These are phyloP conservation scores for Cryptosula pallasiana DNA, from an alignment of 2,888 invertebrate genomes.

Conservation along the genomic window DNA sequence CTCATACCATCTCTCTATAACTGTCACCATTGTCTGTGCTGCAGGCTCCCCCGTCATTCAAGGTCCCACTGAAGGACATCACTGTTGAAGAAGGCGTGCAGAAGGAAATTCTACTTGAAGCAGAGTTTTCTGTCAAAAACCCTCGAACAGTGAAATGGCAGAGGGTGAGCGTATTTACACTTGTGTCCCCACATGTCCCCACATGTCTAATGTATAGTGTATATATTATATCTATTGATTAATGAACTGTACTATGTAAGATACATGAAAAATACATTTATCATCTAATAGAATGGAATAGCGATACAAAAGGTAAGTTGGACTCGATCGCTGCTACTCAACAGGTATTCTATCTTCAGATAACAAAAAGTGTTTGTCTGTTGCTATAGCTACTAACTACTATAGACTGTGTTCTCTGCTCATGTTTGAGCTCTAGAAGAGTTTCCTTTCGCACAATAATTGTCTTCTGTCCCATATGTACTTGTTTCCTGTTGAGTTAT, in stretches of 20 bases:
- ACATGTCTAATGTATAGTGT: neutral
- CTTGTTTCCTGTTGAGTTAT: too few relatives aligned
- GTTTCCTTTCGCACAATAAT: too few relatives aligned
- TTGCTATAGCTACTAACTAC: too few relatives aligned
- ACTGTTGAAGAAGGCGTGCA: constrained; percentile 19
- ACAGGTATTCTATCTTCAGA: too few relatives aligned
- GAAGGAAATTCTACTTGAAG: neutral
- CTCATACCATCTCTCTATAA: too few relatives aligned
- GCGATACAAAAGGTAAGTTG: neutral
- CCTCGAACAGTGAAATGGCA: constrained; percentile 2
- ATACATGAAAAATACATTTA: neutral
- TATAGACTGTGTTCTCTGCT: too few relatives aligned
- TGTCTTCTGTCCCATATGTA: too few relatives aligned
- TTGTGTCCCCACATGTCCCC: neutral
- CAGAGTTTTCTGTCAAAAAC: constrained; percentile 20
- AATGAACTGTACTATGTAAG: neutral
- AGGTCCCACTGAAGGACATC: neutral
- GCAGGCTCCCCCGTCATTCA: constrained; percentile 1
- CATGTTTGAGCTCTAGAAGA: too few relatives aligned
- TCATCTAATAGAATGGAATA: neutral
- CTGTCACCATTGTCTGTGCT: neutral
- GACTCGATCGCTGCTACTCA: too few relatives aligned
- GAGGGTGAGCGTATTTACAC: neutral
- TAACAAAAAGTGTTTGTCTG: too few relatives aligned
- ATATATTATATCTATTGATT: neutral